phyloP scores from a whole-genome alignment of 92 coral and sea anemone species.

The Bergia puertoricense region DNA sequence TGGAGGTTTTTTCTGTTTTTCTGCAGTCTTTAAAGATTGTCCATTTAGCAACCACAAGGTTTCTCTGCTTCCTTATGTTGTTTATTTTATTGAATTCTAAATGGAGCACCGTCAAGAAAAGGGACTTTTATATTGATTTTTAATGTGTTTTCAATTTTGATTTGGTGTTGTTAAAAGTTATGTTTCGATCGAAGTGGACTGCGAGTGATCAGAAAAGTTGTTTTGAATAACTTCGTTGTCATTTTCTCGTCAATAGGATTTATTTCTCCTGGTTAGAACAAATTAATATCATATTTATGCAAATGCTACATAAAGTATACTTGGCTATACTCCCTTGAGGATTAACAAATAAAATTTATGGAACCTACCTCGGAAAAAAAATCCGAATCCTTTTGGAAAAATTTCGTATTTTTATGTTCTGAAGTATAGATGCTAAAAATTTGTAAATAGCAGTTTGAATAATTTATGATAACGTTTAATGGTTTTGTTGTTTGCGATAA shows the following conservation, averaged over 20 bases:
- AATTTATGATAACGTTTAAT: constrained; percentile 12
- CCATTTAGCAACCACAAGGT: background rate
- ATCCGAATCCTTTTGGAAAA: background rate
- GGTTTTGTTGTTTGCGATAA: constrained; percentile 1
- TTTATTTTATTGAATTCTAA: background rate
- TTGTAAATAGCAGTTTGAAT: constrained; percentile 39
- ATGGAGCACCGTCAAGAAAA: background rate
- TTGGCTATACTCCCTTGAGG: background rate
- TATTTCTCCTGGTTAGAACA: too few species aligned
- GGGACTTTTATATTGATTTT: too few species aligned
- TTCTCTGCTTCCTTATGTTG: background rate
- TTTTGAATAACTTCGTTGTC: background rate
- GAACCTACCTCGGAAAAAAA: background rate
- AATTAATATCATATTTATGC: background rate
- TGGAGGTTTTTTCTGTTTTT: background rate
- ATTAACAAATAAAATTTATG: background rate
- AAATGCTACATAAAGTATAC: background rate
- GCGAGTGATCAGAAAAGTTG: background rate
- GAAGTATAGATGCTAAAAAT: background rate
- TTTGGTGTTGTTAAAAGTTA: background rate
- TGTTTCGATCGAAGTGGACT: background rate
- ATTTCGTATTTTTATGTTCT: constrained; percentile 2
- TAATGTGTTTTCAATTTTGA: background rate
- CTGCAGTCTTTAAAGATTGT: background rate
- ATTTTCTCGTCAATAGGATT: background rate